Evolutionary conservation across 2,797 vertebrate genomes (phyloP).

Genomic region (Numenius phaeopus): DNA sequence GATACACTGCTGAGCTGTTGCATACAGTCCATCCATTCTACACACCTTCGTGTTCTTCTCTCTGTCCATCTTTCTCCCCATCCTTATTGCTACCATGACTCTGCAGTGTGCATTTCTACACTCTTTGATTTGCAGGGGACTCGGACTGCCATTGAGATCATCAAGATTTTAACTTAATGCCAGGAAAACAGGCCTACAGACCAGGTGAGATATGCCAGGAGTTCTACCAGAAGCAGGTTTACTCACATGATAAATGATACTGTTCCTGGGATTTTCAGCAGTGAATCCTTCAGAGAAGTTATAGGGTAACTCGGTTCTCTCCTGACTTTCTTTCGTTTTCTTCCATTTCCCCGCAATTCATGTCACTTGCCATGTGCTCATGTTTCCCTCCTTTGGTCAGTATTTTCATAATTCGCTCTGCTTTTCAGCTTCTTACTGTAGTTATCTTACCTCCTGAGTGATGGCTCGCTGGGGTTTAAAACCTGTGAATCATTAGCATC

Average conservation of each 20-base stretch:
- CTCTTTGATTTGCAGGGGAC: not conserved
- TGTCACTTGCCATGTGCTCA: not conserved
- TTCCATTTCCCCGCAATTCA: not conserved
- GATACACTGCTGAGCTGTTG: not conserved
- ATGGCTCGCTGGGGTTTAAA: not conserved
- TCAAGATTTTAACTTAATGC: not conserved
- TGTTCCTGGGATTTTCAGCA: not conserved
- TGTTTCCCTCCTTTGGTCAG: not conserved
- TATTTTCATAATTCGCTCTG: not conserved
- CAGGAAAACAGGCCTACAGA: not conserved
- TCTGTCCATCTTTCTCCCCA: not conserved
- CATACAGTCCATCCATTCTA: not conserved
- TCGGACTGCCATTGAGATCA: fast-evolving
- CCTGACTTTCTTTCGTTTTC: not conserved
- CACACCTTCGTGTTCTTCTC: not conserved
- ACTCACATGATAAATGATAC: not conserved
- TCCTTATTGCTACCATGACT: not conserved
- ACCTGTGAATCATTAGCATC: not conserved
- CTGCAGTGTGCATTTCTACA: not conserved
- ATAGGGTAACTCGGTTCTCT: not conserved
- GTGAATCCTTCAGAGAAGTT: not conserved
- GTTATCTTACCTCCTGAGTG: not conserved
- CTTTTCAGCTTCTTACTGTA: not conserved
- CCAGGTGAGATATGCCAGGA: not conserved
- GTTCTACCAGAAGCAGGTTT: not conserved